phyloP scores from a whole-genome alignment of 1,140 invertebrate species.

The Drosophila murphyi region DNA sequence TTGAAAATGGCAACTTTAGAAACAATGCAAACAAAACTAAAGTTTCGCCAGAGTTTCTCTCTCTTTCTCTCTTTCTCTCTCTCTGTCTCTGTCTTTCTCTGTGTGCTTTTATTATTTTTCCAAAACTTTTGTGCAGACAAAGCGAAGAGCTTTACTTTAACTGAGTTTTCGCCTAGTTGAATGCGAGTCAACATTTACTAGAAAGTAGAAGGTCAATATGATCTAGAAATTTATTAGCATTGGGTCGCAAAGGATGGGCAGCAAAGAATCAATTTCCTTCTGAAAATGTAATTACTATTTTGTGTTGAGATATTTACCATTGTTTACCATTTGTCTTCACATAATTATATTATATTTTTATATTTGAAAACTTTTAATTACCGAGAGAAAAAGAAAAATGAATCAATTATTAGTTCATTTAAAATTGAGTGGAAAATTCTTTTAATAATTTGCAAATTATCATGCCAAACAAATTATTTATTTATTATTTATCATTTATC shows the following conservation, averaged over 20 bases:
- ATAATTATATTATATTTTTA: too few relatives aligned
- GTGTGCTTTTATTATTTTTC: conserved; percentile 9
- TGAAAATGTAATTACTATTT: neutral
- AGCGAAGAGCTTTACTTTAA: conserved; percentile 21
- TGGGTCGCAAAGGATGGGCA: neutral
- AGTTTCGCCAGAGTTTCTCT: conserved; percentile 9
- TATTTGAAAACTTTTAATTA: too few relatives aligned
- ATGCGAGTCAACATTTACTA: neutral
- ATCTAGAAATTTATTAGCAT: neutral
- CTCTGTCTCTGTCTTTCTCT: too few relatives aligned
- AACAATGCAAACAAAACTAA: conserved; percentile 55
- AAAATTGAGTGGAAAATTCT: neutral
- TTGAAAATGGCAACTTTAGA: conserved; percentile 57
- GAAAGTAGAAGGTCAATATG: conserved; percentile 6
- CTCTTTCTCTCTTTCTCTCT: too few relatives aligned
- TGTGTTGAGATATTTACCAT: neutral
- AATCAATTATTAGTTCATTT: neutral
- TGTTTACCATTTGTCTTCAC: neutral
- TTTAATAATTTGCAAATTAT: neutral
- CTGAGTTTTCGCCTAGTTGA: conserved; percentile 7
- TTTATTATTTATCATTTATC: neutral
- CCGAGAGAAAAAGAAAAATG: too few relatives aligned
- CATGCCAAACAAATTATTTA: neutral
- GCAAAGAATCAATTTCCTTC: neutral
- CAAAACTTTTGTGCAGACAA: conserved; percentile 12